phyloP scores from a whole-genome alignment of 2,888 invertebrate species.

The Drosophila paranaensis region DNA sequence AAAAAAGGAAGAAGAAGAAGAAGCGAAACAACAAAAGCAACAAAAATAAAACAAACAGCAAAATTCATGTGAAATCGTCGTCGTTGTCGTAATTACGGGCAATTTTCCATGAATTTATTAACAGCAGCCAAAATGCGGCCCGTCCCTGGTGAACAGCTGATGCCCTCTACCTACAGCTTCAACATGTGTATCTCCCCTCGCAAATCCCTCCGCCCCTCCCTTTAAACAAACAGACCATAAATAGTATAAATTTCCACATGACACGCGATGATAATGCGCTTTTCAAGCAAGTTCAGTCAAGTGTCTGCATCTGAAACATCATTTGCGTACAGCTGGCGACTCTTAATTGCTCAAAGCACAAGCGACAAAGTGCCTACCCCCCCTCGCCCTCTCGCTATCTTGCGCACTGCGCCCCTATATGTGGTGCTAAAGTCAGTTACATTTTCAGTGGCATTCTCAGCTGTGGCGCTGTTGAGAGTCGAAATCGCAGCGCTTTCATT shows the following conservation, averaged over 20 bases:
- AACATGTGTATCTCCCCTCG: neutral
- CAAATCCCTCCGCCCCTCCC: conserved; percentile 7
- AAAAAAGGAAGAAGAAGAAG: neutral
- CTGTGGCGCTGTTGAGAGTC: conserved; percentile 14
- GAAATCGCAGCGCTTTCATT: conserved; percentile 76
- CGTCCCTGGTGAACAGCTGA: conserved; percentile 8
- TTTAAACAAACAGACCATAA: conserved; percentile 74
- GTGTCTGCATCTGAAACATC: conserved; percentile 64
- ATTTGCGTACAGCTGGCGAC: conserved; percentile 72
- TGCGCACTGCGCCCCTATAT: neutral
- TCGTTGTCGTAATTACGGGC: conserved; percentile 68
- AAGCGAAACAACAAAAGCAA: neutral
- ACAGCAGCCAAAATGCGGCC: conserved; percentile 38
- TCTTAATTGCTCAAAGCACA: conserved; percentile 76
- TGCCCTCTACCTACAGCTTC: neutral
- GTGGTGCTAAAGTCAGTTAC: conserved; percentile 8
- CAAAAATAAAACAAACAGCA: conserved; percentile 22
- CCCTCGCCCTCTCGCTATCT: neutral
- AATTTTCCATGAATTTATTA: conserved; percentile 81
- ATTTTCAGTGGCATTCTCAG: conserved; percentile 19
- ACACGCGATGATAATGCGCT: conserved; percentile 81
- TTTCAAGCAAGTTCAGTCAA: conserved; percentile 63
- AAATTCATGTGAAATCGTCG: conserved; percentile 73
- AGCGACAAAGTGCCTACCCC: conserved; percentile 60
- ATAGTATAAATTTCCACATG: conserved; percentile 80